phyloP scores from a whole-genome alignment of 2,888 invertebrate genomes.

The Drosophila mettleri region DNA sequence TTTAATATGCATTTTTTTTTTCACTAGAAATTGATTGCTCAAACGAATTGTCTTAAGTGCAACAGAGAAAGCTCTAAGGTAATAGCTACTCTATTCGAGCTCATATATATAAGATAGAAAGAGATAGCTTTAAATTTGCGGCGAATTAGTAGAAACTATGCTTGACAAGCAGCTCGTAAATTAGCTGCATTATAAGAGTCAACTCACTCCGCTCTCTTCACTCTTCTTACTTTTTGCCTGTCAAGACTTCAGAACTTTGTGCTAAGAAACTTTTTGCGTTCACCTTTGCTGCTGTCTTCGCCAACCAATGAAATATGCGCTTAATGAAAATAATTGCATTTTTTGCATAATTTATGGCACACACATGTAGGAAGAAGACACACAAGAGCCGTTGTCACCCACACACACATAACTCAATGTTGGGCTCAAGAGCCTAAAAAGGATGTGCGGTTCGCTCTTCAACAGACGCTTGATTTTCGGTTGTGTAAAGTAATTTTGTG shows the following conservation, averaged over 20 bases:
- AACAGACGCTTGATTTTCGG: constrained; percentile 2
- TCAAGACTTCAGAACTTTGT: constrained; percentile 14
- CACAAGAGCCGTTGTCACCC: constrained; percentile 16
- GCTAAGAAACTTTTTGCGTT: constrained; percentile 20
- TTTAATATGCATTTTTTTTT: background rate
- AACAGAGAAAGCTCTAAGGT: background rate
- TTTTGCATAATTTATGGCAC: constrained; percentile 70
- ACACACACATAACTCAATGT: constrained; percentile 32
- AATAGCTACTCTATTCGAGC: background rate
- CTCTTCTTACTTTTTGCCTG: background rate
- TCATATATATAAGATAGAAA: background rate
- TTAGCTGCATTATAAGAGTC: constrained; percentile 22
- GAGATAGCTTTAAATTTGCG: background rate
- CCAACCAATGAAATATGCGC: constrained; percentile 34
- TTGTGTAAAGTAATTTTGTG: constrained; percentile 64
- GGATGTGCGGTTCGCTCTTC: constrained; percentile 16
- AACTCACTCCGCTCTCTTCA: constrained; percentile 2
- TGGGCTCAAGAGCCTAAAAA: constrained; percentile 28
- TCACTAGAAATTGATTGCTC: background rate
- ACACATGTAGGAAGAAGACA: constrained; percentile 23
- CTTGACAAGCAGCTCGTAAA: constrained; percentile 30
- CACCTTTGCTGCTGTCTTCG: constrained; percentile 21
- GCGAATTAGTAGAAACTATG: background rate
- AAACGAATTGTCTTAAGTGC: background rate
- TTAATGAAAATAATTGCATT: constrained; percentile 70